phyloP scores from a whole-genome alignment of 2,797 vertebrate species.

The Natrix natrix region DNA sequence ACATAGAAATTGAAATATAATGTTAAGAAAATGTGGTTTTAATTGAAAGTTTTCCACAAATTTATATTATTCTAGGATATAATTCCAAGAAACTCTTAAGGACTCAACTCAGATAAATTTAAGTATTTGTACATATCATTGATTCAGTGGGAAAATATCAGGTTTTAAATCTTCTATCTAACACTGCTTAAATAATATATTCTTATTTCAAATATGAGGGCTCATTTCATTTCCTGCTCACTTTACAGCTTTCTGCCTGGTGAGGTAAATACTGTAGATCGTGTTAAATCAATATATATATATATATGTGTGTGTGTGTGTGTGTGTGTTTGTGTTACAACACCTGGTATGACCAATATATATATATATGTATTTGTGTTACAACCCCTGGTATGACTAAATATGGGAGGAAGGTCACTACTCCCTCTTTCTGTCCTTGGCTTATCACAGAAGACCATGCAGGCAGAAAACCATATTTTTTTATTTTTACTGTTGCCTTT shows the following conservation, averaged over 20 bases:
- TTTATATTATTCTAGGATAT: background rate
- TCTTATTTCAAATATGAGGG: background rate
- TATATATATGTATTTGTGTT: too few relatives aligned
- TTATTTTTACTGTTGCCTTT: too few relatives aligned
- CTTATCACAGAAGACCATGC: too few relatives aligned
- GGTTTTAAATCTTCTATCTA: background rate
- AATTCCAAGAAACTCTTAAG: background rate
- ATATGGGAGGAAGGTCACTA: too few relatives aligned
- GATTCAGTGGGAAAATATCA: background rate
- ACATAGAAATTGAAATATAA: constrained; percentile 21
- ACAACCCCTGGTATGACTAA: too few relatives aligned
- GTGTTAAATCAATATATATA: background rate
- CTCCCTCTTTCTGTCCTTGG: too few relatives aligned
- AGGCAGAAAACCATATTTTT: too few relatives aligned
- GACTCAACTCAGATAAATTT: background rate
- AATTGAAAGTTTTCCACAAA: background rate
- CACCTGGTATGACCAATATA: too few relatives aligned
- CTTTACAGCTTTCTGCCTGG: background rate
- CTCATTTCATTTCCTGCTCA: background rate
- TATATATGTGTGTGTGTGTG: too few relatives aligned
- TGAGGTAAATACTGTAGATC: too few relatives aligned
- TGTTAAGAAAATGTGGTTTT: background rate
- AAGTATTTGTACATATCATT: background rate
- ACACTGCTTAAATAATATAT: background rate
- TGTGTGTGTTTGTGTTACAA: too few relatives aligned